Percentiles rank a stretch among this genome's conserved stretches.
These are phyloP conservation scores for Liolophura sinensis DNA, from an alignment of 1,140 invertebrate genomes.

Conservation along the genomic window DNA sequence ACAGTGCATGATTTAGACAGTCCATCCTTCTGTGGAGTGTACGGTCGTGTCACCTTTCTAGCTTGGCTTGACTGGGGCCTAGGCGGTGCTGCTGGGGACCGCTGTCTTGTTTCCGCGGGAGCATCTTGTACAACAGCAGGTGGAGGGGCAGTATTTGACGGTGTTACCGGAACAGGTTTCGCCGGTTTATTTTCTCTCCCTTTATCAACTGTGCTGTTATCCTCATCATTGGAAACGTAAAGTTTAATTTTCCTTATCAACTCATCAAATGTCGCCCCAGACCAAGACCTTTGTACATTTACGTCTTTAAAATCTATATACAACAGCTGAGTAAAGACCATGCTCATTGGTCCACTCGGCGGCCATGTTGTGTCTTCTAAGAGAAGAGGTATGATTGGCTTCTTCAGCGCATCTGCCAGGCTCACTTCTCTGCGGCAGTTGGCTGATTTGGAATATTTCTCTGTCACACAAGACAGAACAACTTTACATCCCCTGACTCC, in stretches of 20 bases:
- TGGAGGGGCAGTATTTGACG: too few species aligned
- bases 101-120: too few species aligned
- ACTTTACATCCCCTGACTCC: conserved; percentile 46
- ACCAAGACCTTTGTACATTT: conserved; percentile 1
- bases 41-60: too few species aligned
- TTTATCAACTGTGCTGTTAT: neutral
- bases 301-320: conserved; percentile 41
- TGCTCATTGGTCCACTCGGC: conserved; percentile 50
- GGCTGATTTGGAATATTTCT: conserved; percentile 49
- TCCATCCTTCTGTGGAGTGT: too few species aligned
- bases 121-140: too few species aligned
- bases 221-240: neutral
- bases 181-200: too few species aligned
- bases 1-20: too few species aligned
- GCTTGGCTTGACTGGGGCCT: too few species aligned
- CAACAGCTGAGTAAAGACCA: conserved; percentile 47
- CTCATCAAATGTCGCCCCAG: neutral
- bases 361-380: conserved; percentile 50
- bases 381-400: conserved; percentile 50
- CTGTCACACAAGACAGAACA: conserved; percentile 46
- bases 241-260: conserved; percentile 1
- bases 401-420: conserved; percentile 47
- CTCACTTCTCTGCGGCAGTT: conserved; percentile 52
- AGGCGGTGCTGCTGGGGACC: too few species aligned
- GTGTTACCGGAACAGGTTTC: too few species aligned